Conservation (phyloP, 2,797 vertebrate species). For the Gambusia yucatana region DNA sequence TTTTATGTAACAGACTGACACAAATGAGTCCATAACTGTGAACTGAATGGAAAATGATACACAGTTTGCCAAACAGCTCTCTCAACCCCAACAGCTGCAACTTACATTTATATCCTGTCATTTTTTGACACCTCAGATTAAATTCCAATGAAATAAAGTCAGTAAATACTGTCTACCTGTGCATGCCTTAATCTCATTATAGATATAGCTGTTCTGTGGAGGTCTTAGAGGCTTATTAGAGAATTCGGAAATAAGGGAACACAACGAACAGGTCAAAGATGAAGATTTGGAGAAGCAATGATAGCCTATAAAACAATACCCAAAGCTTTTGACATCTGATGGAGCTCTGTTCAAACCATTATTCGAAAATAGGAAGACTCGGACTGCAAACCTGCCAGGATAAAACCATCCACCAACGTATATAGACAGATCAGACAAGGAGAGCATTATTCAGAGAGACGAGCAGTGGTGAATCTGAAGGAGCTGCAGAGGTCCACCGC, state of each 20-base stretch:
- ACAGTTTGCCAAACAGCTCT: neutral
- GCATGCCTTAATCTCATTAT: neutral
- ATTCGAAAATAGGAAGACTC: neutral
- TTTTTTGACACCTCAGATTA: neutral
- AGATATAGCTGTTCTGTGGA: neutral
- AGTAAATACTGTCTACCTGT: neutral
- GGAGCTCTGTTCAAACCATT: neutral
- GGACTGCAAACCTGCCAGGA: neutral
- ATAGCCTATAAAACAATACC: neutral
- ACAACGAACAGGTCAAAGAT: neutral
- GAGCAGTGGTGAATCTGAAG: neutral
- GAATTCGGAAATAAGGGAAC: neutral
- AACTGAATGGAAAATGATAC: neutral
- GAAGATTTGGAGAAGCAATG: neutral
- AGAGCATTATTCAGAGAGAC: neutral
- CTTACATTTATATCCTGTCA: neutral
- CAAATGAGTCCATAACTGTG: neutral
- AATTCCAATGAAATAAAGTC: neutral
- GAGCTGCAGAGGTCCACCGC: neutral
- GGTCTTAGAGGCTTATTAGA: neutral
- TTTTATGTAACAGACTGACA: neutral
- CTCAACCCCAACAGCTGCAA: neutral
- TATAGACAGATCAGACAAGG: neutral
- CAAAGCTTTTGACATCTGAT: neutral
- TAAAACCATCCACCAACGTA: neutral